A percentile compares a stretch with the other conserved stretches of the same genome.
These are phyloP conservation scores for Indicator maculatus DNA, from an alignment of 2,113 vertebrate genomes.

Conservation along the genomic window DNA sequence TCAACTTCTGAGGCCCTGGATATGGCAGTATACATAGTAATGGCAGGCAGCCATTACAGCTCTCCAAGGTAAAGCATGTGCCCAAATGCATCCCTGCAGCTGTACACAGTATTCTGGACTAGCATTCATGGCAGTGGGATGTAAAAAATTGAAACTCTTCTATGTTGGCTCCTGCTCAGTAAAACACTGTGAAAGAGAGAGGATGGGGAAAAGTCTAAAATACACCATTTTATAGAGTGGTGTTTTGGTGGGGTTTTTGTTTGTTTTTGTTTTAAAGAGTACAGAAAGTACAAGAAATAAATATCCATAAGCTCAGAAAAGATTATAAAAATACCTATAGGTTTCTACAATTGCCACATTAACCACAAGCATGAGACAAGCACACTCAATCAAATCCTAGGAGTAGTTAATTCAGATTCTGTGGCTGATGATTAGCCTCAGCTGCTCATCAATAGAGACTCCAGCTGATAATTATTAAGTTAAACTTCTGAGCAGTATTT, in stretches of 20 bases:
- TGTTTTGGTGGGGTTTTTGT: too few relatives aligned
- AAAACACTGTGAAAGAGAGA: background rate
- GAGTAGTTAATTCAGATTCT: conserved; percentile 68
- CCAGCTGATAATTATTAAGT: conserved; percentile 85
- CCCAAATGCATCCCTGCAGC: background rate
- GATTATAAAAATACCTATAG: background rate
- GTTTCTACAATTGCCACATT: conserved; percentile 9
- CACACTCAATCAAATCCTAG: background rate
- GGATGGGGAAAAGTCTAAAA: background rate
- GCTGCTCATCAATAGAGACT: conserved; percentile 80
- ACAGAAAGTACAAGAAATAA: background rate
- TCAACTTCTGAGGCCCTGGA: background rate
- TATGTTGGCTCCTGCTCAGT: background rate
- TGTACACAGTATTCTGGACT: background rate
- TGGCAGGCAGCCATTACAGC: background rate
- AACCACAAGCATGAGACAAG: conserved; percentile 24
- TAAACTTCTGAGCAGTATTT: conserved; percentile 76
- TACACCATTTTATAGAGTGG: background rate
- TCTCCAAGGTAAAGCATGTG: background rate
- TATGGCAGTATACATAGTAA: background rate
- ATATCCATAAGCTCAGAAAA: background rate
- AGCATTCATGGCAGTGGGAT: background rate
- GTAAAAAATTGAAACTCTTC: background rate
- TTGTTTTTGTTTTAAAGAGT: background rate
- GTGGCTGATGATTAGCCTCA: conserved; percentile 73